Base-by-base conservation (phyloP, 1,140 invertebrate species). In the Ericerus pela region DNA sequence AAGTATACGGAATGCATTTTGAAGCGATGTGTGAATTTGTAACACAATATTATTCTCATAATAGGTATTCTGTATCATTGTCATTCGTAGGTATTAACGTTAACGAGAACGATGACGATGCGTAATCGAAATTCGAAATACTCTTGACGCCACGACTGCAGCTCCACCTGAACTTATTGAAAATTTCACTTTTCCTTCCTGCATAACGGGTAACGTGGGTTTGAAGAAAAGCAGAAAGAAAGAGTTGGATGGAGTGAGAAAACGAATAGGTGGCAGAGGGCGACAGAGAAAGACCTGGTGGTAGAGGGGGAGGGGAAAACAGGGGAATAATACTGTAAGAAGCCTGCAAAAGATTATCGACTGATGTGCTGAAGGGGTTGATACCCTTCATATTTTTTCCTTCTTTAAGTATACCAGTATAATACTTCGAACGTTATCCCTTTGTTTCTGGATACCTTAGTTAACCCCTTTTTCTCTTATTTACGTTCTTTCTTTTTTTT, bases 361-460 rank as follows among this genome's bases (percentile, higher is more conserved):
- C 41, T 47, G 20, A 47, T 47, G 41, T 47, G 26, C 4, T 47
- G 20, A 47, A 47, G 18, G 41, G 41, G 41, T 47, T 47, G 41
- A 47, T 24, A 47, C 41, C 41, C 41, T 47, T 47, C 41, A 47
- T 47, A 47, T 47, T 47, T 47, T 22, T n/a, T n/a, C n/a, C n/a
- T n/a, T n/a, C n/a, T n/a, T n/a, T n/a, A n/a, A n/a, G n/a, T n/a
- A n/a, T n/a, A n/a, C n/a, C n/a, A n/a, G 26, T 4, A 47, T 14
- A 47, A 47, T 24, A 24, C 20, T 8, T 8, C 14, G 26, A 10
- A 47, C 41, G 30, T 33, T 10, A 47, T 47, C 41, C 41, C 20
- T 47, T 47, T 47, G 41, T 47, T 47, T 47, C 41, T n/a, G n/a
- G n/a, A n/a, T n/a, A n/a, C n/a, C n/a, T n/a, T n/a, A n/a, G n/a